Percentiles rank a stretch among this genome's conserved stretches.
phyloP scores from a whole-genome alignment of 2,113 vertebrate genomes.

The Dunckerocampus dactyliophorus region DNA sequence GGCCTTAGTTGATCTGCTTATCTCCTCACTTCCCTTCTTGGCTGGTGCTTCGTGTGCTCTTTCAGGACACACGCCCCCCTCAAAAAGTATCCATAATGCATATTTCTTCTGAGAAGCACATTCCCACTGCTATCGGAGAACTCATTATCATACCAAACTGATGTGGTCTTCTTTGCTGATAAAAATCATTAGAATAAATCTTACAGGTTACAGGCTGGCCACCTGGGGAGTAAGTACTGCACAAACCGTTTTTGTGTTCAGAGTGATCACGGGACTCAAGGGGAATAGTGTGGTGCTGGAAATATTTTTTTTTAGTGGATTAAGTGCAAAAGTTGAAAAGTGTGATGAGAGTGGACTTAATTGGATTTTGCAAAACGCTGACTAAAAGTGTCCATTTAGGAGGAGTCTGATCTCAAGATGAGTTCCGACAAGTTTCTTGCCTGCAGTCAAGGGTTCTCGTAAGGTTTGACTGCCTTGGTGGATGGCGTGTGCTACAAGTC shows the following conservation, averaged over 20 bases:
- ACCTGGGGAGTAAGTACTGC: conserved; percentile 11
- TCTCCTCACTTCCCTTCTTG: conserved; percentile 8
- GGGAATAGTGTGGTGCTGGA: conserved; percentile 9
- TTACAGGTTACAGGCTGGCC: conserved; percentile 27
- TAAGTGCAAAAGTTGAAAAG: conserved; percentile 9
- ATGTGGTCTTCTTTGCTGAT: conserved; percentile 14
- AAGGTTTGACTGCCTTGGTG: not conserved
- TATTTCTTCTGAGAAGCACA: conserved; percentile 24
- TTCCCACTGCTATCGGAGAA: conserved; percentile 17
- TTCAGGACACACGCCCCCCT: conserved; percentile 3
- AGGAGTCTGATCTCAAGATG: conserved; percentile 4
- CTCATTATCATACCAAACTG: conserved; percentile 28
- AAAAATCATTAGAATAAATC: conserved; percentile 48
- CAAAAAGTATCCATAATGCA: conserved; percentile 29
- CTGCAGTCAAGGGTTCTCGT: not conserved
- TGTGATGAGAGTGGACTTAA: conserved; percentile 23
- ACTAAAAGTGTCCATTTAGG: conserved; percentile 5
- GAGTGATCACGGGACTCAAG: conserved; percentile 27
- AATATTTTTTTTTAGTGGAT: conserved; percentile 18
- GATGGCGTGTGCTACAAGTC: conserved; percentile 4
- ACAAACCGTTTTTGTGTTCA: conserved; percentile 2
- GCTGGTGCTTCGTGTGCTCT: conserved; percentile 2
- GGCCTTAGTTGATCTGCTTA: not conserved
- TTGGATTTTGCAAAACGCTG: conserved; percentile 19
- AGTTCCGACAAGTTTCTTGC: conserved; percentile 3